phyloP scores from a whole-genome alignment of 2,113 vertebrate species.

The Ciconia boyciana region DNA sequence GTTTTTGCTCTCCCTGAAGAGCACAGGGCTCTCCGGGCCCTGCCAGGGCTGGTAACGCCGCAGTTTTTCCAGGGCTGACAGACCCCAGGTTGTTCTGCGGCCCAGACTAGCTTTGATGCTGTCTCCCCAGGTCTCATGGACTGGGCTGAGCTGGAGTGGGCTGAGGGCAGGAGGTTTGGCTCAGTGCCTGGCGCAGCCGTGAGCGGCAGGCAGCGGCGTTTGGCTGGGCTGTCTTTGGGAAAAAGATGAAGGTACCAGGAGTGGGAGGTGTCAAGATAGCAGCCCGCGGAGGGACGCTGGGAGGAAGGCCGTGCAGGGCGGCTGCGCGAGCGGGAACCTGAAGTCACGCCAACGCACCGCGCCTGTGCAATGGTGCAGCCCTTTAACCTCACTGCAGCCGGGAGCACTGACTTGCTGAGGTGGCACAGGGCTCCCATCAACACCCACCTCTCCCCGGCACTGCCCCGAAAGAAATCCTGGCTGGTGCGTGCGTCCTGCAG shows the following conservation, averaged over 20 bases:
- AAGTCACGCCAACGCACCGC: fast-evolving
- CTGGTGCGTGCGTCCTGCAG: neutral
- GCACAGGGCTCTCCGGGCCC: neutral
- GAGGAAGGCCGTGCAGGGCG: neutral
- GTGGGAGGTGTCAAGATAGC: neutral
- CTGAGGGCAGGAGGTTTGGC: neutral
- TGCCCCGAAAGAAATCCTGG: fast-evolving
- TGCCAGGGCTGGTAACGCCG: neutral
- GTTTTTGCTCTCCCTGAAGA: neutral
- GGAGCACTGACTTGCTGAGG: neutral
- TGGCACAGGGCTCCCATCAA: neutral
- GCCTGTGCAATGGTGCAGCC: fast-evolving
- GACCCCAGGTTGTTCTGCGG: neutral
- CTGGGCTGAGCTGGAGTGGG: neutral
- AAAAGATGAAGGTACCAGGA: neutral
- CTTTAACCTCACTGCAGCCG: fast-evolving
- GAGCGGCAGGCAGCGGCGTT: neutral
- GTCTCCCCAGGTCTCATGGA: fast-evolving
- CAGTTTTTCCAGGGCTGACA: neutral
- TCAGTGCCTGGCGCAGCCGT: neutral
- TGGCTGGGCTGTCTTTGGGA: neutral
- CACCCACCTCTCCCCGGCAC: neutral
- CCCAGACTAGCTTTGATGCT: neutral
- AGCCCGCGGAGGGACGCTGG: neutral
- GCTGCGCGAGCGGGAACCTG: neutral